Conservation (phyloP, 2,113 vertebrate genomes). For the Macrotis lagotis region DNA sequence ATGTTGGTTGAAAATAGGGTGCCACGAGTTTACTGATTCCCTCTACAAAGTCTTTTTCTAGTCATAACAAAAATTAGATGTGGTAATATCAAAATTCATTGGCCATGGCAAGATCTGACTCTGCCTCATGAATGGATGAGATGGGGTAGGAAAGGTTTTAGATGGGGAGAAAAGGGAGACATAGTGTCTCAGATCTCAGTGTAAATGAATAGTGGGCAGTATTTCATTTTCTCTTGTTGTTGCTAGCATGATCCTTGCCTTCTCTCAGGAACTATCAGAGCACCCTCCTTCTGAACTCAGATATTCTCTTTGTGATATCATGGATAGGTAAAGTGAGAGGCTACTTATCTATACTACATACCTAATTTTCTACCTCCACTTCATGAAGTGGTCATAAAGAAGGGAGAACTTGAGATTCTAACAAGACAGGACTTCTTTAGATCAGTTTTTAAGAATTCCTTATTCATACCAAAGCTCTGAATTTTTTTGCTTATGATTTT, state of each 20-base stretch:
- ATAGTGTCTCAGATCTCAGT: not conserved
- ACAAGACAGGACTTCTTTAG: not conserved
- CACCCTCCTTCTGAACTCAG: not conserved
- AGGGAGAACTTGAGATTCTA: not conserved
- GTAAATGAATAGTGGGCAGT: not conserved
- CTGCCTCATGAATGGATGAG: not conserved
- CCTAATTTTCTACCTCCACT: not conserved
- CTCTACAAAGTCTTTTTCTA: conserved; percentile 14
- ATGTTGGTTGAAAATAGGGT: conserved; percentile 1
- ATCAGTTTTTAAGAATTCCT: not conserved
- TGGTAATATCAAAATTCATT: not conserved
- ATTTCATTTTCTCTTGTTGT: rapidly evolving
- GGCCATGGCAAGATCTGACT: not conserved
- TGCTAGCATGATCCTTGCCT: not conserved
- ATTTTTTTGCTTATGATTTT: not conserved
- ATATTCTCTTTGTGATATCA: not conserved
- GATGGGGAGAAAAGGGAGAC: not conserved
- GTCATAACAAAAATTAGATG: not conserved
- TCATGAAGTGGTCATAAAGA: not conserved
- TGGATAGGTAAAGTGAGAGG: not conserved
- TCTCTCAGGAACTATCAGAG: not conserved
- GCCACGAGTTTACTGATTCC: not conserved
- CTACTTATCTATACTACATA: not conserved
- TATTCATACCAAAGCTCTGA: not conserved
- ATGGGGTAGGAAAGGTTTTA: not conserved